Evolutionary conservation across 2,113 vertebrate genomes (phyloP), one percentile per base, ranked within the genome.

Genomic region (Ancistrus triradiatus): DNA sequence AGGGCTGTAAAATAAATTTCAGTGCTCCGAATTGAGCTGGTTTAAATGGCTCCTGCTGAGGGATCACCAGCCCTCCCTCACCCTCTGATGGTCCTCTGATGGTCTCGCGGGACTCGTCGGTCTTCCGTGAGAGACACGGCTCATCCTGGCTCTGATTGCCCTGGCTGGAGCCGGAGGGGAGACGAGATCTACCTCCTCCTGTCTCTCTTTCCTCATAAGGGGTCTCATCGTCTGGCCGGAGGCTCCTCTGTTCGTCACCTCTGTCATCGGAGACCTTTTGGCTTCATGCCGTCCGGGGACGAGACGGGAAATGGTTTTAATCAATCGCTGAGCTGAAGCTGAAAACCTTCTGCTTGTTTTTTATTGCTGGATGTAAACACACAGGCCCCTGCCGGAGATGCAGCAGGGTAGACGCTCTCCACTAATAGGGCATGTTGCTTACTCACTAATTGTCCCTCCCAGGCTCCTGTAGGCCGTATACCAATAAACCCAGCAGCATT

Each of bases 1-100:
- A 69, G 42, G 22, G 61, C 44, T 64, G 61, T 69, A 69, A 74
- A 74, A 68, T 66, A 74, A 69, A 74, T 69, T 65, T 64, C 65
- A 49, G 59, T 69, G 48, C 60, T 37, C 55, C 52, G 66, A 73
- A 60, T 61, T 52, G 52, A 74, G 55, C 62, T 56, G 35, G 37
- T 69, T 69, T 68, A 65, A 65, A 69, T 74, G 61, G 69, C 71
- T 61, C 65, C 61, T 61, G 49, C 35, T 69, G 18, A 53, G 69
- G 65, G 38, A 50, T 7, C 6, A 11, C 48, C 19, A 57, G 33
- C 28, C 40, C 44, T 38, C 42, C 18, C 33, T 33, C 44, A 35
- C 43, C 8, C 21, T 44, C 59, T 13, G 28, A 49, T 73, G 59
- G 55, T 42, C 42, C 38, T n/a, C n/a, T 60, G 49, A 28, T 37